These are phyloP conservation scores for Zapus hudsonius DNA, from an alignment of 2,113 vertebrate species.

Conservation along the genomic window DNA sequence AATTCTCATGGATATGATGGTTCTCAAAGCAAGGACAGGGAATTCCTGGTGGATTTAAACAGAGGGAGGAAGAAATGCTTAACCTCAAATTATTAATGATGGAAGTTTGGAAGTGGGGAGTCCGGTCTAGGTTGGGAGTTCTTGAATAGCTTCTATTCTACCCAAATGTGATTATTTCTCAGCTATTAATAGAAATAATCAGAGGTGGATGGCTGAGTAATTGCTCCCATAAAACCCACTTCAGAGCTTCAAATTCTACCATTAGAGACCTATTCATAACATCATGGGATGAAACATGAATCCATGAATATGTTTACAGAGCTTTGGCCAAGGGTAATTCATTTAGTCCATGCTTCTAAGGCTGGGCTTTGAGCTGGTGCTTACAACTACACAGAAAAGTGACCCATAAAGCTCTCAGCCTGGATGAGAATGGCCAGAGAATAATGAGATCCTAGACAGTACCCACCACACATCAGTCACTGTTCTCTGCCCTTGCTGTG, in stretches of 20 bases:
- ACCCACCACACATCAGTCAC: too few species aligned
- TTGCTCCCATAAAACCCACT: background rate
- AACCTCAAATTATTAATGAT: background rate
- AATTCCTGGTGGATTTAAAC: constrained; percentile 66
- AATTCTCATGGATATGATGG: constrained; percentile 72
- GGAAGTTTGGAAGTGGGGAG: background rate
- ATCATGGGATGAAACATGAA: background rate
- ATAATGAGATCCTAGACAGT: background rate
- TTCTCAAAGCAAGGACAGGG: constrained; percentile 61
- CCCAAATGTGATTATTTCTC: constrained; percentile 11
- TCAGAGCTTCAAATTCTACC: background rate
- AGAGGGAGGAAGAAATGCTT: constrained; percentile 61
- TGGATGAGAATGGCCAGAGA: background rate
- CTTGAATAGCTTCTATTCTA: background rate
- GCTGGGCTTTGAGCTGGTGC: background rate
- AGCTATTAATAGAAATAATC: constrained; percentile 10
- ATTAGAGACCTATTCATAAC: constrained; percentile 1
- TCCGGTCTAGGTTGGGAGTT: background rate
- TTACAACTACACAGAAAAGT: background rate
- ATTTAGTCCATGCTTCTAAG: background rate
- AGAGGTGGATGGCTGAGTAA: background rate
- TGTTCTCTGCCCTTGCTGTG: background rate
- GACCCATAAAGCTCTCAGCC: background rate
- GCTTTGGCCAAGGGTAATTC: background rate
- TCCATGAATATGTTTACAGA: background rate